Percentiles rank a stretch among this genome's conserved stretches.
Evolutionary conservation across 2,888 invertebrate species (phyloP).

Genomic region (Chloroclysta siterata): DNA sequence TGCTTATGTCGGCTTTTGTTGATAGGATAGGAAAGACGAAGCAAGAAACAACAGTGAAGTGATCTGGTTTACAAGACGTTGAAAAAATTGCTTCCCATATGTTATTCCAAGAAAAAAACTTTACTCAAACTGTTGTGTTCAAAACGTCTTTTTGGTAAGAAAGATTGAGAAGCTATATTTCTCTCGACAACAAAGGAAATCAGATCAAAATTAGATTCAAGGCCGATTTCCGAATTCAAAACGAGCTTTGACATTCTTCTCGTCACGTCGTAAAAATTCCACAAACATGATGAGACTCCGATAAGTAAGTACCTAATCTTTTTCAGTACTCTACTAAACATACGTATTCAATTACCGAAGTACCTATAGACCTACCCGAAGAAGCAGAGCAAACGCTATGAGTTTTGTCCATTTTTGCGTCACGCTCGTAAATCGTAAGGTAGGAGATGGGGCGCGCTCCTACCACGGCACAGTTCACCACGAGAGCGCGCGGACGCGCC

Average conservation of each 20-base stretch:
- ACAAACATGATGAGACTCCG: conserved; percentile 25
- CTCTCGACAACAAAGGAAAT: conserved; percentile 20
- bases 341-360: conserved; percentile 24
- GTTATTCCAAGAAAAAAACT: too few species aligned
- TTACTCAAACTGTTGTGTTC: too few species aligned
- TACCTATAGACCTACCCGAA: conserved; percentile 30
- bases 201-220: conserved; percentile 19
- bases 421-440: conserved; percentile 76
- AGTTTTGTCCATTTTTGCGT: conserved; percentile 74
- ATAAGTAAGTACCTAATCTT: conserved; percentile 18
- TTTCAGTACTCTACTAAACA: conserved; percentile 26
- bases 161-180: not conserved
- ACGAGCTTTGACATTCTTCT: conserved; percentile 27
- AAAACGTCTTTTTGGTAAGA: not conserved
- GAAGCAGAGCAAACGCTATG: conserved; percentile 48
- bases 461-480: conserved; percentile 65
- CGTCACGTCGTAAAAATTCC: conserved; percentile 31
- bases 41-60: not conserved
- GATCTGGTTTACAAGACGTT: not conserved
- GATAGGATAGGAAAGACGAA: not conserved
- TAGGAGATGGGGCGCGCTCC: conserved; percentile 66
- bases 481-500: conserved; percentile 71
- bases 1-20: conserved; percentile 31
- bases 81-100: too few species aligned
- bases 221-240: conserved; percentile 15